Conservation (phyloP, 2,797 vertebrate species). For the Micromesistius poutassou region DNA sequence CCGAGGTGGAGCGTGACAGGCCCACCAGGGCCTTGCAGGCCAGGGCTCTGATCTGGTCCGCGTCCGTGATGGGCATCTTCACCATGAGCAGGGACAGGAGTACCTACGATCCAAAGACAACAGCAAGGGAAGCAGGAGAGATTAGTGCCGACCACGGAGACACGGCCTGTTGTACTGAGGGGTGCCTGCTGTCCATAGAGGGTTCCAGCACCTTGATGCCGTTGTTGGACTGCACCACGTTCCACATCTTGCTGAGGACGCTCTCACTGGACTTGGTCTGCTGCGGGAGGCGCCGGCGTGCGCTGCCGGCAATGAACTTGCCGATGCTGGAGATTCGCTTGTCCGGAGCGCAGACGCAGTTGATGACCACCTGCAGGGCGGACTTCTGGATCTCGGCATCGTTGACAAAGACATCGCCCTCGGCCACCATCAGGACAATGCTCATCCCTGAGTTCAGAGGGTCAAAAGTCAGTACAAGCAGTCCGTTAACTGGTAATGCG, state of each 20-base stretch:
- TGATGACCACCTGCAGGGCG: slow-evolving; percentile 96
- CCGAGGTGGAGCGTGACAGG: slow-evolving; percentile 87
- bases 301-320: slow-evolving; percentile 93
- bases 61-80: slow-evolving; percentile 98
- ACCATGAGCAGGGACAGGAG: slow-evolving; percentile 91
- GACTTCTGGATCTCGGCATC: slow-evolving; percentile 99
- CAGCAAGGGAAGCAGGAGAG: not conserved
- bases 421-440: slow-evolving; percentile 95
- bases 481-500: not conserved
- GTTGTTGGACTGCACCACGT: slow-evolving; percentile 97
- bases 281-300: slow-evolving; percentile 89
- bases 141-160: not conserved
- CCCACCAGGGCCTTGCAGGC: slow-evolving; percentile 96
- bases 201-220: slow-evolving; percentile 86
- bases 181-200: not conserved
- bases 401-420: slow-evolving; percentile 97
- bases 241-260: slow-evolving; percentile 97
- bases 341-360: slow-evolving; percentile 96
- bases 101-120: slow-evolving; percentile 59
- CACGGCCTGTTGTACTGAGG: not conserved
- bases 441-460: slow-evolving; percentile 82
- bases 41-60: slow-evolving; percentile 93
- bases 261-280: slow-evolving; percentile 87
- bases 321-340: slow-evolving; percentile 95
- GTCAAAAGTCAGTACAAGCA: not conserved